Evolutionary conservation across 2,888 invertebrate species (phyloP).

Genomic region (Caenorhabditis imperialis): DNA sequence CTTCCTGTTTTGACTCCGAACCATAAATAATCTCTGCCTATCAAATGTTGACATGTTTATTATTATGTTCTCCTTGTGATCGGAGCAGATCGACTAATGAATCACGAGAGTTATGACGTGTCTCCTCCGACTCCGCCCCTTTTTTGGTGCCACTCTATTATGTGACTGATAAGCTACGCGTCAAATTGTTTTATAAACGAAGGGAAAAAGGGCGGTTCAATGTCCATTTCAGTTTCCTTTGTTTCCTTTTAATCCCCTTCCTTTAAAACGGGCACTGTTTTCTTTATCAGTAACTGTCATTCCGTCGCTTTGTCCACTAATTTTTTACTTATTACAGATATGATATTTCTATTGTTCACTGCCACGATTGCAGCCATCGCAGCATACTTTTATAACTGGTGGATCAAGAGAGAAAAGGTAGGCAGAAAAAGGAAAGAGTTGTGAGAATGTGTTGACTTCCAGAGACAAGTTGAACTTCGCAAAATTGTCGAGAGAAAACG

Average conservation of each 20-base stretch:
- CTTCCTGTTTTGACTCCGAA: conserved; percentile 15
- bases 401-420: conserved; percentile 41
- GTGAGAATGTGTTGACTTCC: neutral
- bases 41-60: conserved; percentile 36
- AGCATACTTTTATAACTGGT: conserved; percentile 39
- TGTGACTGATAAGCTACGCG: conserved; percentile 42
- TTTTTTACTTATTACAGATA: conserved; percentile 14
- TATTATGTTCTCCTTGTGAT: neutral
- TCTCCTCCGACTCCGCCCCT: conserved; percentile 15
- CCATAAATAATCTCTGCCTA: neutral
- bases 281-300: conserved; percentile 23
- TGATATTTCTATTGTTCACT: conserved; percentile 34
- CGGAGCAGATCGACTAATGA: conserved; percentile 5
- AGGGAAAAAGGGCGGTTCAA: conserved; percentile 16
- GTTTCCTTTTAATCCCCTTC: conserved; percentile 30
- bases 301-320: neutral
- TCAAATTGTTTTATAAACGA: conserved; percentile 42
- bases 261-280: conserved; percentile 25
- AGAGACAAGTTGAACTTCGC: conserved; percentile 58
- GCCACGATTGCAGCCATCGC: conserved; percentile 7
- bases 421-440: neutral
- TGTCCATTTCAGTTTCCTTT: conserved; percentile 39
- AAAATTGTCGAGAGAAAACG: conserved; percentile 53
- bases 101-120: conserved; percentile 46
- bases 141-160: conserved; percentile 29